Percentiles rank a stretch among this genome's conserved stretches.
Evolutionary conservation across 2,888 invertebrate species (phyloP).

Genomic region (Acronicta alni): DNA sequence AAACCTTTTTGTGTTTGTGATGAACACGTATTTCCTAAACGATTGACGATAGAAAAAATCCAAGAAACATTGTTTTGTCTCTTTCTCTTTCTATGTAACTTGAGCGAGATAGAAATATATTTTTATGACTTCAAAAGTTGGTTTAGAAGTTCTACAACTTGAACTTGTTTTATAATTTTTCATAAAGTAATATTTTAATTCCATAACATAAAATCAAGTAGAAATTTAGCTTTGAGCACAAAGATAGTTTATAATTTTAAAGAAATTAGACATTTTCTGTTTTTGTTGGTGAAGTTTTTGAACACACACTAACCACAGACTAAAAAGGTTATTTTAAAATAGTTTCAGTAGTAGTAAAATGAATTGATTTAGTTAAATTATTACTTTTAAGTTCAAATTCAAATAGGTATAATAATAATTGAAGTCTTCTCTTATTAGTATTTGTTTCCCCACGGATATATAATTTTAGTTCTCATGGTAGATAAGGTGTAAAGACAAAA

Average conservation of each 20-base stretch:
- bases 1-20: constrained; percentile 46
- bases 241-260: not conserved
- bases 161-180: no score
- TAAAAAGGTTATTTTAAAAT: not conserved
- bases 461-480: no score
- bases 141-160: constrained; percentile 9
- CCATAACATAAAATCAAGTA: no score
- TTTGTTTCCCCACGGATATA: no score
- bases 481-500: no score
- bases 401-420: no score
- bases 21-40: constrained; percentile 46
- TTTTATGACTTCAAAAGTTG: not conserved
- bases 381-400: no score
- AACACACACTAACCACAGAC: constrained; percentile 24
- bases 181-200: no score
- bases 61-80: constrained; percentile 43
- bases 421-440: no score
- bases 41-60: constrained; percentile 12
- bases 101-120: constrained; percentile 31
- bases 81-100: constrained; percentile 19
- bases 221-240: no score
- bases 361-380: no score
- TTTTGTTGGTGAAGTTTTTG: constrained; percentile 12
- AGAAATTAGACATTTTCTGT: not conserved
- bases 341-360: not conserved